Evolutionary conservation across 2,888 invertebrate species (phyloP).

Genomic region (Diogma glabrata): DNA sequence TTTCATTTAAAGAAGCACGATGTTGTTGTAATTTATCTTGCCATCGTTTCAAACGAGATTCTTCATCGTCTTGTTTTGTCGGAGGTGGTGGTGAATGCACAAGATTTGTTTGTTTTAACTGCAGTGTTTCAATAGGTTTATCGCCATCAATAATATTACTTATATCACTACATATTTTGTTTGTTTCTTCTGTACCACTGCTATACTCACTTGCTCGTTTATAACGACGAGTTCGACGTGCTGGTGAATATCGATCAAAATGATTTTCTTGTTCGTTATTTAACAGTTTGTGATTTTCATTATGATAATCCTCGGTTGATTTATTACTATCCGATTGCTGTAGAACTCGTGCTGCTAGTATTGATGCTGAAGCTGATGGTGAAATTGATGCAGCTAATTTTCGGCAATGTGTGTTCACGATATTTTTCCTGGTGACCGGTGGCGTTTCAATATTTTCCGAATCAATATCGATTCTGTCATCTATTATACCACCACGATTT

Average conservation of each 20-base stretch:
- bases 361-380: neutral
- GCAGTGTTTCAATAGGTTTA: slow-evolving; percentile 41
- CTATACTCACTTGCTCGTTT: slow-evolving; percentile 51
- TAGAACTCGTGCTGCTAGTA: neutral
- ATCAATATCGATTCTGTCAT: slow-evolving; percentile 70
- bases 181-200: slow-evolving; percentile 42
- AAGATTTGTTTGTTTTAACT: slow-evolving; percentile 27
- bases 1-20: slow-evolving; percentile 36
- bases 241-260: slow-evolving; percentile 76
- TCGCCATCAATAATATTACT: slow-evolving; percentile 7
- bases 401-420: neutral
- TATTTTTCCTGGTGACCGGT: slow-evolving; percentile 50
- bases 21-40: slow-evolving; percentile 55
- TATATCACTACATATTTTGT: slow-evolving; percentile 6
- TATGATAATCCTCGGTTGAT: slow-evolving; percentile 36
- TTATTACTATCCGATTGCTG: slow-evolving; percentile 4
- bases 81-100: slow-evolving; percentile 20
- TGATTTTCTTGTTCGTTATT: slow-evolving; percentile 68
- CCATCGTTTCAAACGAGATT: slow-evolving; percentile 53
- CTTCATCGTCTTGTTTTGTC: slow-evolving; percentile 39
- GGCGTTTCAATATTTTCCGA: slow-evolving; percentile 87
- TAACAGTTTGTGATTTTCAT: slow-evolving; percentile 41
- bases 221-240: slow-evolving; percentile 69
- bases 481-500: slow-evolving; percentile 18
- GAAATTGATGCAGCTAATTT: neutral